Conservation (phyloP, 1,140 invertebrate genomes). For the Scaptomyza hsui region DNA sequence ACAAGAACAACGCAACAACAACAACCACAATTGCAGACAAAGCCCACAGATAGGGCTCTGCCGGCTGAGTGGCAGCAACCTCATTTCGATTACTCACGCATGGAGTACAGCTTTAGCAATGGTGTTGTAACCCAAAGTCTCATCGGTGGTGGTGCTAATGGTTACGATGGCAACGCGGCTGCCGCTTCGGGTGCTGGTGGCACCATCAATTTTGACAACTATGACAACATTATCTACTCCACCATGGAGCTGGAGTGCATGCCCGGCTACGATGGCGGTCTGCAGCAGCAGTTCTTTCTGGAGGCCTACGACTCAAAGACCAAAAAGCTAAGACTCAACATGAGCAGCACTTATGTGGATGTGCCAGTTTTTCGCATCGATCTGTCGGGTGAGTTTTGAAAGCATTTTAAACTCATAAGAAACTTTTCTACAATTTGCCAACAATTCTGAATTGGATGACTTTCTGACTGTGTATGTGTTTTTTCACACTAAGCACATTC, state of each 20-base stretch:
- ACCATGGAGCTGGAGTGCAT: slow-evolving; percentile 83
- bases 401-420: no score
- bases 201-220: slow-evolving; percentile 82
- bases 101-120: slow-evolving; percentile 82
- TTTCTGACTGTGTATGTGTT: slow-evolving; percentile 20
- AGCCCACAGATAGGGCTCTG: slow-evolving; percentile 9
- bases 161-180: slow-evolving; percentile 44
- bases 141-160: slow-evolving; percentile 50
- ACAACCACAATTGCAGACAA: slow-evolving; percentile 10
- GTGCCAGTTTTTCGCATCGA: slow-evolving; percentile 89
- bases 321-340: slow-evolving; percentile 89
- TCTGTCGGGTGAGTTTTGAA: slow-evolving; percentile 68
- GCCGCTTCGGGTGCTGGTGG: slow-evolving; percentile 47
- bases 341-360: slow-evolving; percentile 85
- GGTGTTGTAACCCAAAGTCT: slow-evolving; percentile 78
- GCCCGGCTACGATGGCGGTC: slow-evolving; percentile 90
- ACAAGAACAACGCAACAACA: slow-evolving; percentile 16
- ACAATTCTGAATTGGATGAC: background rate
- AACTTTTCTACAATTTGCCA: background rate
- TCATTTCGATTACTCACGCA: slow-evolving; percentile 82
- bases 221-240: slow-evolving; percentile 83
- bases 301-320: slow-evolving; percentile 91
- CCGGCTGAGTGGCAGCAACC: slow-evolving; percentile 70
- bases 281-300: slow-evolving; percentile 91
- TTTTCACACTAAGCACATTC: slow-evolving; percentile 59